Evolutionary conservation across 2,888 invertebrate species (phyloP).

Genomic region (Lottia gigantea): DNA sequence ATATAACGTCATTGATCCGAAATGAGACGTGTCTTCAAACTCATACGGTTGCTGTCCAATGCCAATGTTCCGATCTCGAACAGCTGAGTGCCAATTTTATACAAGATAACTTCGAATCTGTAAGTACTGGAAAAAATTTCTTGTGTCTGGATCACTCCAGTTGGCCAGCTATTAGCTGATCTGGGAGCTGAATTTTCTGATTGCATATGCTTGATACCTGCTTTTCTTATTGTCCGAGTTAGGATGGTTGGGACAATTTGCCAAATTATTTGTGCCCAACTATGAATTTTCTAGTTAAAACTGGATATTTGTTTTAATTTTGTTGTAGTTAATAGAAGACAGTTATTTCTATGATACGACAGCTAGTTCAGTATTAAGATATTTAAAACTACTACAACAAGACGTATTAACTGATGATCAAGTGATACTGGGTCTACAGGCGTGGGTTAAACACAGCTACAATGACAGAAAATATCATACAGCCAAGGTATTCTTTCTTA

Average conservation of each 20-base stretch:
- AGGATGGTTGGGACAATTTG: no score
- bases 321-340: slow-evolving; percentile 34
- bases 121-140: slow-evolving; percentile 16
- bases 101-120: slow-evolving; percentile 38
- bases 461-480: slow-evolving; percentile 33
- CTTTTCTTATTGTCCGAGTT: no score
- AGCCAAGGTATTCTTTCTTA: slow-evolving; percentile 24
- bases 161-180: no score
- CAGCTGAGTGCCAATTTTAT: slow-evolving; percentile 32
- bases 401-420: slow-evolving; percentile 31
- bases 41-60: slow-evolving; percentile 30
- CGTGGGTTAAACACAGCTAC: slow-evolving; percentile 33
- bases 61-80: slow-evolving; percentile 30
- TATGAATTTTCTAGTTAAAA: no score
- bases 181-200: no score
- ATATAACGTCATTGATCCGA: slow-evolving; percentile 33
- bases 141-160: neutral
- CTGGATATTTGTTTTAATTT: no score
- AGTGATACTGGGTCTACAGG: slow-evolving; percentile 32
- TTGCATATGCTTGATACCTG: no score
- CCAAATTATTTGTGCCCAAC: no score
- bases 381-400: slow-evolving; percentile 28
- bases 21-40: slow-evolving; percentile 37
- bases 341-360: slow-evolving; percentile 35
- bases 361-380: slow-evolving; percentile 24